Conservation (phyloP, 2,113 vertebrate genomes). For the Pachycephala philippinensis region DNA sequence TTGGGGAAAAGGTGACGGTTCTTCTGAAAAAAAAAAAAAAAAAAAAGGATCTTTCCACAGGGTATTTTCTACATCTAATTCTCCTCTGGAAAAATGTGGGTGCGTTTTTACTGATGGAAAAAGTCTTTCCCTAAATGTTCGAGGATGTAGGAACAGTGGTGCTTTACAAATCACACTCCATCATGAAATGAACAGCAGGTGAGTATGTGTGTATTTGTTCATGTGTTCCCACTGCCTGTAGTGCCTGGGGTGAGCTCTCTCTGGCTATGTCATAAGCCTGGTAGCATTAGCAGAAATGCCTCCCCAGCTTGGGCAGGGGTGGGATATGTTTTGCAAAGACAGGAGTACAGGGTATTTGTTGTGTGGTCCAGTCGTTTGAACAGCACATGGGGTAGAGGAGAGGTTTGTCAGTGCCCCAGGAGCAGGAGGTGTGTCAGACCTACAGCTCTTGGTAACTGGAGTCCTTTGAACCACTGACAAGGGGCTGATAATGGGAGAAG, state of each 20-base stretch:
- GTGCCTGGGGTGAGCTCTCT: neutral
- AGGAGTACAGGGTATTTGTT: neutral
- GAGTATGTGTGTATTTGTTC: neutral
- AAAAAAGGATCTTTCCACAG: neutral
- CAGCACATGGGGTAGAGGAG: rapidly evolving
- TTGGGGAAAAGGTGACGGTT: neutral
- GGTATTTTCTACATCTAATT: neutral
- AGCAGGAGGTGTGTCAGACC: neutral
- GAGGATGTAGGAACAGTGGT: neutral
- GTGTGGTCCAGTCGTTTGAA: neutral
- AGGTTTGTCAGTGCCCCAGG: neutral
- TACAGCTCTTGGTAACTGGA: neutral
- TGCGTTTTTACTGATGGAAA: neutral
- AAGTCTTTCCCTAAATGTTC: neutral
- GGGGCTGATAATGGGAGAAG: neutral
- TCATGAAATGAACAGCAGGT: neutral
- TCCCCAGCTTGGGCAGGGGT: neutral
- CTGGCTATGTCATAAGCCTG: neutral
- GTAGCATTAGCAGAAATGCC: neutral
- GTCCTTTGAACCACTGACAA: neutral
- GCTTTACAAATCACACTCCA: neutral
- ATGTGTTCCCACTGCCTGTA: neutral
- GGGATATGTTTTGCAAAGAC: neutral
- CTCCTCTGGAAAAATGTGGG: neutral
- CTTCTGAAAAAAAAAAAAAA: neutral